Base-by-base conservation (phyloP, 2,888 invertebrate species). In the Ametastegia equiseti region DNA sequence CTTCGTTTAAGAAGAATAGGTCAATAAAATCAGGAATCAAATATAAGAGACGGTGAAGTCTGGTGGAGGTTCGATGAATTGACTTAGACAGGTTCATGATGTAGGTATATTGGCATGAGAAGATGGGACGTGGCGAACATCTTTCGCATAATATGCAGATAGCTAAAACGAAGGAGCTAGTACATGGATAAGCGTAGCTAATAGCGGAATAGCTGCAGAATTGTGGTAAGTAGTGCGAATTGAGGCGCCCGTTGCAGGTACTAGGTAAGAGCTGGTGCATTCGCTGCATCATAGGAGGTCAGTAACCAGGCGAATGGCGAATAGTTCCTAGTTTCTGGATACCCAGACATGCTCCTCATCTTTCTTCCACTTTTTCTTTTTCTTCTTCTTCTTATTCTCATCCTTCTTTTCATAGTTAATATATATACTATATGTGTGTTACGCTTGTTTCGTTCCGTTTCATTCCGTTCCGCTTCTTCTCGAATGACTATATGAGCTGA, bases 261-360 rank as follows among this genome's bases (percentile, higher is more conserved):
- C 15, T n/a, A n/a, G 50, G 73, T 73, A 47, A 30, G 73, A 73
- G 73, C 39, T 13, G 30, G 73, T 69, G 27, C 69, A 69, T 39
- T 42, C 19, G n/a, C 73, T 73, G 19, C 73, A 33, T 6, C 15
- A 60, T 60, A 45, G 75, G 75, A 75, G 75, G 75, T 75, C 75
- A 75, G 54, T 54, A 75, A 54, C 75, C 75, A 54, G n/a, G n/a
- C 54, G 54, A 54, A 54, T 75, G 75, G 75, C 75, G 54, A 54
- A 75, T 75, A 45, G 75, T 54, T 75, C n/a, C 73, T 73, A 47
- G 73, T 73, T 73, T 73, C 15, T 19, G n/a, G 13, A 33, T 19
- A 15, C 15, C 30, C 39, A 19, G 15, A 27, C 27, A 36, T 23
- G 11, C 54, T 3, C 23, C 54, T 54, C 54, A 19, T 54, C 71